phyloP scores from a whole-genome alignment of 2,888 invertebrate genomes.

The Ariolimax columbianus region DNA sequence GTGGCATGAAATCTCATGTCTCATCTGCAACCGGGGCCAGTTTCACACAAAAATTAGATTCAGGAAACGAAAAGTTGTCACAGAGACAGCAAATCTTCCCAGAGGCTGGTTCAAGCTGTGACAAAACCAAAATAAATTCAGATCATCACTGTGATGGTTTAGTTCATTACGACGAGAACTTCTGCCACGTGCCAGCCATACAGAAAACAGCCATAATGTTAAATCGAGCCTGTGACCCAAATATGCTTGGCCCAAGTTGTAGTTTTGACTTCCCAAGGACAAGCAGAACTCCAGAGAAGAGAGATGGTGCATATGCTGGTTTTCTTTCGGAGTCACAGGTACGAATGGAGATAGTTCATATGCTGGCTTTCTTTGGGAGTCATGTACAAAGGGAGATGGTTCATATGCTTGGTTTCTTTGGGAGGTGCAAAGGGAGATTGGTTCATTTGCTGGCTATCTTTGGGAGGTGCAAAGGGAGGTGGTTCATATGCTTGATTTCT shows the following conservation, averaged over 20 bases:
- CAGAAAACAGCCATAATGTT: not conserved
- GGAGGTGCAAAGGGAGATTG: too few species aligned
- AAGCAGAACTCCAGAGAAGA: not conserved
- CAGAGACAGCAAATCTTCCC: not conserved
- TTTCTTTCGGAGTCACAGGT: conserved; percentile 45
- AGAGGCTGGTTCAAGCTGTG: not conserved
- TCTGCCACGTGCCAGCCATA: not conserved
- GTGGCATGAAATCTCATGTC: not conserved
- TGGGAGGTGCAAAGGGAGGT: too few species aligned
- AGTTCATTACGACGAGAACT: not conserved
- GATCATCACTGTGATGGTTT: not conserved
- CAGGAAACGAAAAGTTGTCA: not conserved
- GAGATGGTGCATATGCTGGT: not conserved
- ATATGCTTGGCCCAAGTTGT: not conserved
- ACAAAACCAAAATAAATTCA: not conserved
- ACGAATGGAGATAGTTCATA: too few species aligned
- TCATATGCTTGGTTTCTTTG: too few species aligned
- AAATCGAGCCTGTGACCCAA: not conserved
- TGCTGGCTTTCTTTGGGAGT: too few species aligned
- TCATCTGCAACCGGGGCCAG: not conserved
- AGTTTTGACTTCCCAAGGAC: not conserved
- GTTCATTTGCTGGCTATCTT: too few species aligned
- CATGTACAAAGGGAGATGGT: too few species aligned
- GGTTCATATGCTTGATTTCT: too few species aligned
- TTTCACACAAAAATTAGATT: not conserved